phyloP scores from a whole-genome alignment of 1,140 invertebrate genomes.

The Oryctes rhinoceros region DNA sequence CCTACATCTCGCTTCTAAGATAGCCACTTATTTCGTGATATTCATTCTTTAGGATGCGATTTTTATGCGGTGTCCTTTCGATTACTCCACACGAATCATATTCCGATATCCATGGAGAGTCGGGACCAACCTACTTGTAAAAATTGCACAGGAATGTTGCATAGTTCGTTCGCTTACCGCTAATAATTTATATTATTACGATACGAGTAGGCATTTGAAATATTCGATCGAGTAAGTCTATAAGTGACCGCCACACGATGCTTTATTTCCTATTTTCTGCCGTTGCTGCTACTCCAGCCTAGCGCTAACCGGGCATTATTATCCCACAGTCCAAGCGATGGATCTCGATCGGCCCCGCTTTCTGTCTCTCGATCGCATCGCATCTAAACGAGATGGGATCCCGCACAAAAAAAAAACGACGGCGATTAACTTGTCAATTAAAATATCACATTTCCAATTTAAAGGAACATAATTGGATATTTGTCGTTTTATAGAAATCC shows the following conservation, averaged over 20 bases:
- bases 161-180: constrained; percentile 31
- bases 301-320: constrained; percentile 36
- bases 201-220: constrained; percentile 38
- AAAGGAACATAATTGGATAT: constrained; percentile 30
- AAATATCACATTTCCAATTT: constrained; percentile 36
- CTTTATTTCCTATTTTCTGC: constrained; percentile 38
- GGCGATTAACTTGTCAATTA: constrained; percentile 39
- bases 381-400: background rate
- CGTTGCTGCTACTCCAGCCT: background rate
- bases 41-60: constrained; percentile 29
- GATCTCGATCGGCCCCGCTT: background rate
- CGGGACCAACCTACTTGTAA: constrained; percentile 20
- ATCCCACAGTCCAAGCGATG: constrained; percentile 15
- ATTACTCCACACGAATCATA: constrained; percentile 39
- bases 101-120: constrained; percentile 3
- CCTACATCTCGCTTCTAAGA: background rate
- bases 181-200: constrained; percentile 41
- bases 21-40: constrained; percentile 29
- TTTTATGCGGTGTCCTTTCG: constrained; percentile 29
- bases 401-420: constrained; percentile 5
- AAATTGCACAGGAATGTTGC: constrained; percentile 31
- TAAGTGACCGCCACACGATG: constrained; percentile 34
- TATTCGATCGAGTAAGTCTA: constrained; percentile 38
- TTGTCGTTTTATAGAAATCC: background rate
- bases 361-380: background rate